Percentiles rank a stretch among this genome's conserved stretches.
Evolutionary conservation across 1,140 invertebrate species (phyloP).

Genomic region (Bacillus rossius): DNA sequence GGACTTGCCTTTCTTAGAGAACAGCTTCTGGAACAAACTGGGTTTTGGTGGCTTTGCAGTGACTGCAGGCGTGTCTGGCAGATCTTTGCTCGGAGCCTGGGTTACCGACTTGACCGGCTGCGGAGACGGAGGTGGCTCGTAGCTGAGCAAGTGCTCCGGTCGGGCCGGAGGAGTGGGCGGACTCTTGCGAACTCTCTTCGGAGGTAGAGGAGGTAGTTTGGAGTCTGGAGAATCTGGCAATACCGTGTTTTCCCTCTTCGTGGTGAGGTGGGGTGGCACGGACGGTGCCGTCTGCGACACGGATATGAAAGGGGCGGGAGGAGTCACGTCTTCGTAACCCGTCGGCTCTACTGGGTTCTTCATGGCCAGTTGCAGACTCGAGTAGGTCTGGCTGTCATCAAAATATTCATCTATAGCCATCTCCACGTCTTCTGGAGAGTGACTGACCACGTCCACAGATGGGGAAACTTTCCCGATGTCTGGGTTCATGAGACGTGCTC

Average conservation of each 20-base stretch:
- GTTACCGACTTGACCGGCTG: neutral
- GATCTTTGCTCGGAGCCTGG: conserved; percentile 37
- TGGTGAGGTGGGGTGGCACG: neutral
- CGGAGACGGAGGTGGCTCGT: neutral
- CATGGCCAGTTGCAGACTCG: conserved; percentile 78
- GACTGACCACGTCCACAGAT: neutral
- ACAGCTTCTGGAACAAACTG: conserved; percentile 60
- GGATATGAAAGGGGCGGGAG: neutral
- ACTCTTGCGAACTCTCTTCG: conserved; percentile 67
- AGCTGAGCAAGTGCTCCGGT: neutral
- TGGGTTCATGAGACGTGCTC: conserved; percentile 40
- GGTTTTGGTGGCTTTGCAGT: conserved; percentile 52
- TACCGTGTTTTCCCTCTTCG: neutral
- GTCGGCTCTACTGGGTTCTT: conserved; percentile 67
- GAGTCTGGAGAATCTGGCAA: conserved; percentile 39
- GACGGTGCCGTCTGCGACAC: no score
- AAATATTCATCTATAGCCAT: conserved; percentile 51
- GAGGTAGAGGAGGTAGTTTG: conserved; percentile 66
- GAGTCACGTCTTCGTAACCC: conserved; percentile 51
- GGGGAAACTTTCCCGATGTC: neutral
- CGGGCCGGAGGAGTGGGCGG: conserved; percentile 19
- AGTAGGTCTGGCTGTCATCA: conserved; percentile 71
- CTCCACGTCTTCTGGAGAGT: conserved; percentile 8
- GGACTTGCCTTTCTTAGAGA: conserved; percentile 35
- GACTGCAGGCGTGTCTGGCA: conserved; percentile 40